Evolutionary conservation across 2,888 invertebrate genomes (phyloP).

Genomic region (Trissolcus brochymenae): DNA sequence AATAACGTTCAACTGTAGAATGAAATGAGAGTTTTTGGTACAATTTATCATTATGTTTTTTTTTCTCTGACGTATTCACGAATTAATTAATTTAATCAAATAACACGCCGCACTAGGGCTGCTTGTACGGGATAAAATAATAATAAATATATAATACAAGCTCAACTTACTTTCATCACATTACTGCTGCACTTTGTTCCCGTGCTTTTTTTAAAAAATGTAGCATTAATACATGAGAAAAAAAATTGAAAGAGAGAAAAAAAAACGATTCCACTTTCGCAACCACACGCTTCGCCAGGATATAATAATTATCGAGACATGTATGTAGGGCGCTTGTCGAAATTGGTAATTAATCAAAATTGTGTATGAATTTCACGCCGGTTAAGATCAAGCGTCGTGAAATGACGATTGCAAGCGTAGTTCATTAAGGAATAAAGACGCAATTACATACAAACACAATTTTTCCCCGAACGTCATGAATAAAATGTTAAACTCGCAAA

Average conservation of each 20-base stretch:
- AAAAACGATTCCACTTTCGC: neutral
- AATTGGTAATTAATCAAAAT: slow-evolving; percentile 40
- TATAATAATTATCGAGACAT: slow-evolving; percentile 28
- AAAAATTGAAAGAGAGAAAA: neutral
- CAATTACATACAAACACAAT: slow-evolving; percentile 46
- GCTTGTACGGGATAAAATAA: slow-evolving; percentile 40
- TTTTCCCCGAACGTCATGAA: slow-evolving; percentile 34
- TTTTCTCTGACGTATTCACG: slow-evolving; percentile 42
- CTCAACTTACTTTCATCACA: slow-evolving; percentile 52
- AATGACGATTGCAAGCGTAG: slow-evolving; percentile 21
- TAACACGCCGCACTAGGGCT: slow-evolving; percentile 26
- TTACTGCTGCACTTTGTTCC: slow-evolving; percentile 44
- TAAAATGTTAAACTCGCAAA: slow-evolving; percentile 49
- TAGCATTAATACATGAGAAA: slow-evolving; percentile 4
- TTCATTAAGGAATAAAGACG: slow-evolving; percentile 48
- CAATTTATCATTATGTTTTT: slow-evolving; percentile 52
- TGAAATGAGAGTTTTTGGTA: slow-evolving; percentile 50
- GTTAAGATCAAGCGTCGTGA: slow-evolving; percentile 15
- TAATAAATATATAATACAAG: slow-evolving; percentile 54
- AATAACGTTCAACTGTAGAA: slow-evolving; percentile 29
- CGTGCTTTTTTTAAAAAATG: slow-evolving; percentile 32
- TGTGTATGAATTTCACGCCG: slow-evolving; percentile 20
- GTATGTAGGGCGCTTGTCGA: slow-evolving; percentile 11
- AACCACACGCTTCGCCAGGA: slow-evolving; percentile 1
- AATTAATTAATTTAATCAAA: slow-evolving; percentile 56